These are phyloP conservation scores for Scleropages formosus DNA, from an alignment of 2,797 vertebrate species.

Conservation along the genomic window DNA sequence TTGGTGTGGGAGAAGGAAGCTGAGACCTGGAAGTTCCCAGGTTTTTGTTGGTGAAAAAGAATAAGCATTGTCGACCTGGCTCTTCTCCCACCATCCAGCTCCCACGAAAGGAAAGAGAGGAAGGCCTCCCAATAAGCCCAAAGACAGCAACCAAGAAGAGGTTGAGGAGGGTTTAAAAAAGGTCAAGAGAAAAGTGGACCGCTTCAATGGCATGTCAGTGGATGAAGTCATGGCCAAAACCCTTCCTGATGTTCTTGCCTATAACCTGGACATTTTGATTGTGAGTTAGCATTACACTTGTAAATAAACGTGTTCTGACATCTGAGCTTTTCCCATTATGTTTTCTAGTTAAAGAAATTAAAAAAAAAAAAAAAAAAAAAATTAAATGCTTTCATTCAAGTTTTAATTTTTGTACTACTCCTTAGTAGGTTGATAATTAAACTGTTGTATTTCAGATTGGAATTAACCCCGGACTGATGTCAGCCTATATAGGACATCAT, in stretches of 20 bases:
- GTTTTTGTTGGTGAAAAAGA: background rate
- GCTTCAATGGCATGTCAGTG: conserved; percentile 92
- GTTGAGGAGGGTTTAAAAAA: conserved; percentile 82
- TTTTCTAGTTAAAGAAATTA: too few species aligned
- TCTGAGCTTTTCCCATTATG: background rate
- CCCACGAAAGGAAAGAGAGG: conserved; percentile 66
- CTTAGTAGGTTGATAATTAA: conserved; percentile 45
- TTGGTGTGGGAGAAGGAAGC: background rate
- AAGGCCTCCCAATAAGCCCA: conserved; percentile 57
- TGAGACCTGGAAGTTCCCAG: background rate
- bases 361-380: too few species aligned
- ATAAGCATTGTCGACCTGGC: background rate
- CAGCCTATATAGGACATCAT: conserved; percentile 96
- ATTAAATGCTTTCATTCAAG: too few species aligned
- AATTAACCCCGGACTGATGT: conserved; percentile 95
- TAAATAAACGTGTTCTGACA: conserved; percentile 15
- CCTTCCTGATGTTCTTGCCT: conserved; percentile 89
- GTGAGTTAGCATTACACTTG: conserved; percentile 70
- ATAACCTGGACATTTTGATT: conserved; percentile 93
- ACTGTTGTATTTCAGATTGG: conserved; percentile 77
- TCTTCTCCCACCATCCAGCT: conserved; percentile 51
- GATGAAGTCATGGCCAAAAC: conserved; percentile 92
- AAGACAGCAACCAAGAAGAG: conserved; percentile 74
- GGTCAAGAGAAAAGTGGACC: conserved; percentile 87
- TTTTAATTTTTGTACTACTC: too few species aligned